These are phyloP conservation scores for Kobus ellipsiprymnus DNA, from an alignment of 2,113 vertebrate genomes.

Conservation along the genomic window DNA sequence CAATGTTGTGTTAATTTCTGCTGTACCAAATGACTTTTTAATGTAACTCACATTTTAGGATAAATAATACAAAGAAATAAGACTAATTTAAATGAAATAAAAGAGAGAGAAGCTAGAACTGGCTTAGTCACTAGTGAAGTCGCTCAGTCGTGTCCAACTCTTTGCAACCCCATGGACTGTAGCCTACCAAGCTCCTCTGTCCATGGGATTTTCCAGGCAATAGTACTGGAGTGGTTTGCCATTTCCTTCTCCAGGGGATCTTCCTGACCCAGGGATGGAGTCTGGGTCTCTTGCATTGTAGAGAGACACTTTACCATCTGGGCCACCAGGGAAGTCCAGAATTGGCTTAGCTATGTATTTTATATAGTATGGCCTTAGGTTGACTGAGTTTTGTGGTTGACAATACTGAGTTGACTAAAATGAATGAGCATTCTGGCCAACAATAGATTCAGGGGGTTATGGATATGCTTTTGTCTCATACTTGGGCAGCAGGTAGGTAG, in stretches of 20 bases:
- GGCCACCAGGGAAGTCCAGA: no score
- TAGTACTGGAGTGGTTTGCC: no score
- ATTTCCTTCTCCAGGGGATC: no score
- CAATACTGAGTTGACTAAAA: neutral
- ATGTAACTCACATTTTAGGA: neutral
- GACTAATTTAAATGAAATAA: neutral
- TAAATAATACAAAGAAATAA: neutral
- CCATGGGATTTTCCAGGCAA: no score
- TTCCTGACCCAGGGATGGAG: no score
- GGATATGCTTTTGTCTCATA: neutral
- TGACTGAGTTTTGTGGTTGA: neutral
- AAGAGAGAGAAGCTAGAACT: neutral
- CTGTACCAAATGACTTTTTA: neutral
- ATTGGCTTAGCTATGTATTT: neutral
- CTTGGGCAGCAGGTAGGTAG: neutral
- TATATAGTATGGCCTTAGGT: no score
- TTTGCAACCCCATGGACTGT: no score
- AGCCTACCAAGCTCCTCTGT: no score
- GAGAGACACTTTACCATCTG: no score
- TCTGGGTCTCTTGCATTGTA: rapidly evolving
- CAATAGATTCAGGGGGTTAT: rapidly evolving
- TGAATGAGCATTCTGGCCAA: neutral
- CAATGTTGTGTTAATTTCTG: neutral
- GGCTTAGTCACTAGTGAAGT: neutral
- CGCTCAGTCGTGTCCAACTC: rapidly evolving